Evolutionary conservation across 2,113 vertebrate genomes (phyloP).

Genomic region (Forbesichthys agassizii): DNA sequence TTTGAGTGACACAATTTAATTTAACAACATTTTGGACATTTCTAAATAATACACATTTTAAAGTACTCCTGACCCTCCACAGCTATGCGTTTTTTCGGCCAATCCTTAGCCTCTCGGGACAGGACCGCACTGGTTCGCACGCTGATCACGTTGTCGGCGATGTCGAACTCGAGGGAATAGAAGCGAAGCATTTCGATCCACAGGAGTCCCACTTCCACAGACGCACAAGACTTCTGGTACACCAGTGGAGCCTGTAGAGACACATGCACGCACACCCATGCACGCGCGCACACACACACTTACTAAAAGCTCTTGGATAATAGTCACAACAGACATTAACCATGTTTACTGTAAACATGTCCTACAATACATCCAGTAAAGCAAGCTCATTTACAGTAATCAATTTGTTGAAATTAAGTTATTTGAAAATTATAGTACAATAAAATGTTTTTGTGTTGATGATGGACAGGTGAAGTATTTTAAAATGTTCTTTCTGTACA

Average conservation of each 20-base stretch:
- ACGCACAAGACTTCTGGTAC: constrained; percentile 70
- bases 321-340: no score
- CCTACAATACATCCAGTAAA: no score
- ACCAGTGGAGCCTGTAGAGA: constrained; percentile 80
- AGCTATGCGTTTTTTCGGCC: constrained; percentile 93
- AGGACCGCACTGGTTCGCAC: constrained; percentile 83
- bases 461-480: no score
- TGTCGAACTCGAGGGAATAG: constrained; percentile 89
- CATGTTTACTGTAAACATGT: no score
- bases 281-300: no score
- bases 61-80: constrained; percentile 82
- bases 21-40: background rate
- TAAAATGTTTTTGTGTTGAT: no score
- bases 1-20: background rate
- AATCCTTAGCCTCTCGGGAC: constrained; percentile 89
- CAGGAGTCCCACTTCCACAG: constrained; percentile 80
- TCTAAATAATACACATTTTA: background rate
- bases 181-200: constrained; percentile 94
- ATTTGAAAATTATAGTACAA: no score
- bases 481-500: no score
- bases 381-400: no score
- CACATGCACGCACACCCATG: background rate
- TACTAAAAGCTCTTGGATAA: no score
- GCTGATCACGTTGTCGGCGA: constrained; percentile 86
- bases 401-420: no score